Base-by-base conservation (phyloP, 2,888 invertebrate species). In the Lochmaea crataegi region DNA sequence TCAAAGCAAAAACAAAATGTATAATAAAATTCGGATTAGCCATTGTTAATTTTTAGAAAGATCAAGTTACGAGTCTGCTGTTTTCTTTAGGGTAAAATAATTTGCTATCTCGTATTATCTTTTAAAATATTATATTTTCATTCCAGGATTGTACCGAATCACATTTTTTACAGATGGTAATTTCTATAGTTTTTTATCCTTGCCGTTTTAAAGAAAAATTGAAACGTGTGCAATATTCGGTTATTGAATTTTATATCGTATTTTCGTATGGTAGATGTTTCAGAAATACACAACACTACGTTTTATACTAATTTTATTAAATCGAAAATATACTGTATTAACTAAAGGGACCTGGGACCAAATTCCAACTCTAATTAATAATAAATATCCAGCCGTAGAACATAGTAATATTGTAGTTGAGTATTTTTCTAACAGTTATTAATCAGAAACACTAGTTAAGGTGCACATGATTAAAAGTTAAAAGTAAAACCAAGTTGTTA, bases 211-310 rank as follows among this genome's bases (percentile, higher is more conserved):
- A 38, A 64, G 63, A 70, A 65, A 45, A 3, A 11, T 26, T 57
- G 64, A 74, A 68, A 74, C 56, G 68, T 75, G 81, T 80, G 81
- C 81, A 81, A 81, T 81, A 81, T 79, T 73, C 74, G 72, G 77
- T 79, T 73, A 66, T 78, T 75, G 57, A 65, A 74, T 71, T 64
- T 66, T 66, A 61, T 67, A 56, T 72, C 18, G 26, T 66, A 69
- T 66, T 70, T 69, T 61, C 66, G 32, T 53, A 70, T 67, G 26
- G 51, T 68, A 51, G 70, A 70, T 72, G 64, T 72, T 58, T 67
- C 51, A 45, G 69, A 71, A 74, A 71, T 65, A 71, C 71, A 71
- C 71, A 71, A 65, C 68, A 48, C 68, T 64, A n/a, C 45, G 7
- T 60, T 68, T 32, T 22, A 16, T 6, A 9, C 16, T 16, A 1